Conservation (phyloP, 2,797 vertebrate genomes). For the Halcyon chelicuti region DNA sequence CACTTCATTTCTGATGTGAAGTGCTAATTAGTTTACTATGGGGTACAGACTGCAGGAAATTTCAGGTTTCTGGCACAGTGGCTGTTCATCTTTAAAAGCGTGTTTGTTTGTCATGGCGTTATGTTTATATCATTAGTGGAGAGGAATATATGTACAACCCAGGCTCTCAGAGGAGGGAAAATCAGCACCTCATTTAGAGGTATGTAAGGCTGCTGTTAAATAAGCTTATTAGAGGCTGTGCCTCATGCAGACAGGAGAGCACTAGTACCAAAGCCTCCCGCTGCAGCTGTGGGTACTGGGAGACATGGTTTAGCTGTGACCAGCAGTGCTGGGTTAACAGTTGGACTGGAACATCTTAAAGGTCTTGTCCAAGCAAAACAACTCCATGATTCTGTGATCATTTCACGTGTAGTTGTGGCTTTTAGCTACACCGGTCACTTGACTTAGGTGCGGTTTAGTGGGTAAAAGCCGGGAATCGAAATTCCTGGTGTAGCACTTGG, state of each 20-base stretch:
- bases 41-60: background rate
- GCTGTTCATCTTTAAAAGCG: background rate
- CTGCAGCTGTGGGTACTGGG: background rate
- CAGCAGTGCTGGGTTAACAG: background rate
- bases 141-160: background rate
- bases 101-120: background rate
- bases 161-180: background rate
- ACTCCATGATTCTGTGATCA: background rate
- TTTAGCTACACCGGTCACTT: background rate
- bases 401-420: background rate
- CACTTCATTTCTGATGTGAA: slow-evolving; percentile 5
- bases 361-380: background rate
- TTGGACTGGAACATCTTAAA: background rate
- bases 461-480: background rate
- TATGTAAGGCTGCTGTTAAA: background rate
- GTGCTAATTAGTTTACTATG: slow-evolving; percentile 39
- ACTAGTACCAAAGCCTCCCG: background rate
- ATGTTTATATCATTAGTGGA: background rate
- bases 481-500: background rate
- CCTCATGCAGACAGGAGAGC: background rate
- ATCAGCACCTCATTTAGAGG: background rate
- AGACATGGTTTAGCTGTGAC: background rate
- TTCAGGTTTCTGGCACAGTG: background rate
- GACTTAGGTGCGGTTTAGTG: background rate
- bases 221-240: background rate